Conservation (phyloP, 2,113 vertebrate genomes). For the Chauna torquata region DNA sequence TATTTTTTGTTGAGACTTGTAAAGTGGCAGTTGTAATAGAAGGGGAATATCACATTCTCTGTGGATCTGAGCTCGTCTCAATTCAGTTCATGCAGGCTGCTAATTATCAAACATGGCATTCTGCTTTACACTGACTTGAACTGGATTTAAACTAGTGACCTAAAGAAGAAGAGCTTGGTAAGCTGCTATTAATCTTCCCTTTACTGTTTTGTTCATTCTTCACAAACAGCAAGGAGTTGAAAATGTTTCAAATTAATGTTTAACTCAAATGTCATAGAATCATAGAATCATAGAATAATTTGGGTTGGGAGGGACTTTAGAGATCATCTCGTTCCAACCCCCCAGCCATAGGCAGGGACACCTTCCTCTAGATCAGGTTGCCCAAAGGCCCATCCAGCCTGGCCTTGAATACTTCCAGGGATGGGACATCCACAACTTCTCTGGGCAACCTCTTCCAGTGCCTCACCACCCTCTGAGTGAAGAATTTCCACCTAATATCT, state of each 20-base stretch:
- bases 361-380: no score
- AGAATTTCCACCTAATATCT: no score
- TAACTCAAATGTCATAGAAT: not conserved
- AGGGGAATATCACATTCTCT: not conserved
- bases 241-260: not conserved
- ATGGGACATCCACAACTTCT: no score
- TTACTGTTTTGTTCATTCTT: not conserved
- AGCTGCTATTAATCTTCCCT: not conserved
- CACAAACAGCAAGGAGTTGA: rapidly evolving
- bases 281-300: no score
- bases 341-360: no score
- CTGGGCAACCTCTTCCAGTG: no score
- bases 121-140: not conserved
- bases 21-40: not conserved
- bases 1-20: not conserved
- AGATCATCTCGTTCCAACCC: no score
- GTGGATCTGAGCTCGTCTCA: not conserved
- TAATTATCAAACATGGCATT: not conserved
- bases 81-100: not conserved
- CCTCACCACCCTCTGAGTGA: no score
- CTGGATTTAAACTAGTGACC: not conserved
- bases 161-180: not conserved
- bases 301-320: no score
- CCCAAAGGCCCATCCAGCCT: no score
- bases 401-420: no score